Conservation (phyloP, 2,888 invertebrate species). For the Pherbina coryleti region DNA sequence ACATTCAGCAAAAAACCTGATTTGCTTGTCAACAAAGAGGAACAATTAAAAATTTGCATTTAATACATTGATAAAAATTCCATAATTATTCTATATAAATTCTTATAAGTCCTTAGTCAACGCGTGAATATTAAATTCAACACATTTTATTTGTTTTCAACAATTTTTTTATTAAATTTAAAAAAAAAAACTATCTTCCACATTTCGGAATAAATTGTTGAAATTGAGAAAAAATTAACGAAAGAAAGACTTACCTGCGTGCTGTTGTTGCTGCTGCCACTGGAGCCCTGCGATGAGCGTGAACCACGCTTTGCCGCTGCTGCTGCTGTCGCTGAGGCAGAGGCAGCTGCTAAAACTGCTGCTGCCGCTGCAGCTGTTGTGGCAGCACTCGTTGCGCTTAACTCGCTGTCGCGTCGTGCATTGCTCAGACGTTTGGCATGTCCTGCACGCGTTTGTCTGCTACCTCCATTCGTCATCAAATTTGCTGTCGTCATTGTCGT, state of each 20-base stretch:
- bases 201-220: neutral
- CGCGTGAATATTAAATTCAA: neutral
- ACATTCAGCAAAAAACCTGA: no score
- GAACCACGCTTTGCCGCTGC: slow-evolving; percentile 71
- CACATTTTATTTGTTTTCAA: neutral
- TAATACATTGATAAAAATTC: neutral
- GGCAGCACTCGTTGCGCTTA: slow-evolving; percentile 53
- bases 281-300: slow-evolving; percentile 78
- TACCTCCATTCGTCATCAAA: neutral
- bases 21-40: no score
- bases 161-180: neutral
- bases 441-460: slow-evolving; percentile 33
- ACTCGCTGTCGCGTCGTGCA: slow-evolving; percentile 44
- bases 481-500: neutral
- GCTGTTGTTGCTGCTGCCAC: slow-evolving; percentile 81
- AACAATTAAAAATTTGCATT: no score
- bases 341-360: slow-evolving; percentile 55
- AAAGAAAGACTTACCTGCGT: slow-evolving; percentile 77
- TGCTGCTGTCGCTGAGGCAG: slow-evolving; percentile 48
- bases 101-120: neutral
- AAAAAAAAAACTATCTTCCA: neutral
- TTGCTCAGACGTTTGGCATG: slow-evolving; percentile 34
- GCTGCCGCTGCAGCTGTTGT: slow-evolving; percentile 52
- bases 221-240: neutral
- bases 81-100: neutral